These are phyloP conservation scores for Cheirogaleus major DNA, from an alignment of 2,797 vertebrate genomes.

Conservation along the genomic window DNA sequence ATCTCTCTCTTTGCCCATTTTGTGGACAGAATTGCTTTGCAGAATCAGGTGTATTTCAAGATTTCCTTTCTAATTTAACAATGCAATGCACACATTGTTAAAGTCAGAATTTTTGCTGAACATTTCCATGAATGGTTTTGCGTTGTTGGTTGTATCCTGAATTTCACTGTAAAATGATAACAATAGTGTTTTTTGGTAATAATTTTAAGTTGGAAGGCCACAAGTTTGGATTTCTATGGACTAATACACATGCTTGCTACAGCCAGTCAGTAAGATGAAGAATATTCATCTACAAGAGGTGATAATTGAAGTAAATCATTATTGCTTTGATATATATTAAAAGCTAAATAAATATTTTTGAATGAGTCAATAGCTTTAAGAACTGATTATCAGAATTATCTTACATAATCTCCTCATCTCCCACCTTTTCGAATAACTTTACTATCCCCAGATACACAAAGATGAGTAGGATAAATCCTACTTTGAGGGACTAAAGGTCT, in stretches of 20 bases:
- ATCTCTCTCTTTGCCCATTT: slow-evolving; percentile 40
- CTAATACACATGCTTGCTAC: neutral
- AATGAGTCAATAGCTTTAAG: slow-evolving; percentile 17
- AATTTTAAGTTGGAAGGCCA: neutral
- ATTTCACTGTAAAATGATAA: neutral
- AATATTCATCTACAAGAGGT: slow-evolving; percentile 4
- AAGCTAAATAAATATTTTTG: neutral
- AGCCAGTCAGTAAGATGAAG: neutral
- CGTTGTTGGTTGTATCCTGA: neutral
- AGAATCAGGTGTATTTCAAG: slow-evolving; percentile 44
- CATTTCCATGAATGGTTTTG: slow-evolving; percentile 5
- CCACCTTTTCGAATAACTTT: neutral
- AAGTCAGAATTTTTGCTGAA: slow-evolving; percentile 10
- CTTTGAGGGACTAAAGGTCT: neutral
- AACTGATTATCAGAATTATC: neutral
- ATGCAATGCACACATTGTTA: neutral
- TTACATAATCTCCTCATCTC: neutral
- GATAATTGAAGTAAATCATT: slow-evolving; percentile 24
- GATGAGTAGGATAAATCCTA: neutral
- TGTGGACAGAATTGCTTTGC: slow-evolving; percentile 63
- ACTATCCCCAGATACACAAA: neutral
- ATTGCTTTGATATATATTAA: neutral
- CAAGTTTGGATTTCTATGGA: neutral
- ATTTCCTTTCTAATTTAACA: slow-evolving; percentile 46
- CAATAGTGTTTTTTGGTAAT: neutral